A percentile compares a stretch with the other conserved stretches of the same genome.
Evolutionary conservation across 2,888 invertebrate genomes (phyloP).

Genomic region (Dusona sp.): DNA sequence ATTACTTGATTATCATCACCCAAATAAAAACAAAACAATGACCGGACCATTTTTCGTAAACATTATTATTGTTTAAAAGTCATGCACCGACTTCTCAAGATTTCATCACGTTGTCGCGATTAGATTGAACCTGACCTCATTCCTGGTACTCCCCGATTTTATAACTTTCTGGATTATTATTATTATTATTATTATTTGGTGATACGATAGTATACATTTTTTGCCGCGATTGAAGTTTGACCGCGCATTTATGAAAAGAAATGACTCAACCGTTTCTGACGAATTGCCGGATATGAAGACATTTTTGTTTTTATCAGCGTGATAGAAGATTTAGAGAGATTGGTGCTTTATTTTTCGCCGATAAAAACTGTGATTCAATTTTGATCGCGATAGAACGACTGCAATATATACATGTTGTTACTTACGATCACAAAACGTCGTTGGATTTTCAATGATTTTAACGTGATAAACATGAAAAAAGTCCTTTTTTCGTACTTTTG

Average conservation of each 20-base stretch:
- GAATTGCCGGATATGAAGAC: background rate
- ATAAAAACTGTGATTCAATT: constrained; percentile 5
- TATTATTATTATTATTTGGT: too few relatives aligned
- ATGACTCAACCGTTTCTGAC: background rate
- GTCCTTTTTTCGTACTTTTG: too few relatives aligned
- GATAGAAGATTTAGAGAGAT: background rate
- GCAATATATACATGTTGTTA: background rate
- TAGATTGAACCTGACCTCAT: constrained; percentile 12
- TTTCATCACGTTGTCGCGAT: constrained; percentile 4
- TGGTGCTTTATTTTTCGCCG: constrained; percentile 5
- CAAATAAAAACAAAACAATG: background rate
- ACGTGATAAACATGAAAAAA: too few relatives aligned
- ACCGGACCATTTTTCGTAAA: background rate
- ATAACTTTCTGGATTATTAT: background rate
- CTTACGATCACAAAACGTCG: background rate
- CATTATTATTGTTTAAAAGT: background rate
- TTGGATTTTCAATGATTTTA: too few relatives aligned
- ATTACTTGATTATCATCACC: background rate
- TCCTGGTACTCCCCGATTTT: background rate
- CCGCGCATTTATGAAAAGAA: background rate
- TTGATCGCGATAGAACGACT: background rate
- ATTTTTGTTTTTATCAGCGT: constrained; percentile 10
- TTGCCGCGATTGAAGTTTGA: background rate
- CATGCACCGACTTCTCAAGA: background rate
- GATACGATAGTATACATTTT: background rate